Evolutionary conservation across 1,140 invertebrate species (phyloP).

Genomic region (Drosophila saltans): DNA sequence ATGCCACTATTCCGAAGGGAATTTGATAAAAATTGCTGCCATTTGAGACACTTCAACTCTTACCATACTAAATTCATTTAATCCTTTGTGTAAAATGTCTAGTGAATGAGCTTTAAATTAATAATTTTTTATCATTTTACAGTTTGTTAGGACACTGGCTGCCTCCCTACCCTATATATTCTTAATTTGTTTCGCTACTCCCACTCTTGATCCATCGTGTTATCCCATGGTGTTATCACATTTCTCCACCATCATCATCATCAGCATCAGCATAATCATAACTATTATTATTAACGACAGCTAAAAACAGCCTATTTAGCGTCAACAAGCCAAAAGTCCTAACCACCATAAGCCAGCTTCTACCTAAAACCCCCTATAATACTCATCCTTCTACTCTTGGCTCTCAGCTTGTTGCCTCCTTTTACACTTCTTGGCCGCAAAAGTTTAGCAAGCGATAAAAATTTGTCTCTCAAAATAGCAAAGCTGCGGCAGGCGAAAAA

Average conservation of each 20-base stretch:
- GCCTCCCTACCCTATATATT: too few species aligned
- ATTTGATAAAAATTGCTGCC: not conserved
- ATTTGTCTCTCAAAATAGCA: conserved; percentile 73
- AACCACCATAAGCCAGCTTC: conserved; percentile 28
- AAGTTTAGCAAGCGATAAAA: conserved; percentile 77
- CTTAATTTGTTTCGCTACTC: too few species aligned
- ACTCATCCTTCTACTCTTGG: not conserved
- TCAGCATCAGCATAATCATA: conserved; percentile 76
- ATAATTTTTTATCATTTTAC: conserved; percentile 46
- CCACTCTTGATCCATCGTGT: conserved; percentile 41
- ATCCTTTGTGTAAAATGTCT: conserved; percentile 36
- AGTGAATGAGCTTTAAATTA: conserved; percentile 57
- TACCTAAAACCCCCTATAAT: too few species aligned
- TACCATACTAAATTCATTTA: conserved; percentile 19
- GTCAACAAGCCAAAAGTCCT: conserved; percentile 56
- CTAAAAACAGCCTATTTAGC: conserved; percentile 72
- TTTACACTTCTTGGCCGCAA: conserved; percentile 31
- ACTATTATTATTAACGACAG: conserved; percentile 77
- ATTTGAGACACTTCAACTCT: not conserved
- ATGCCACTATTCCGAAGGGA: not conserved
- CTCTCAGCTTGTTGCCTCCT: not conserved
- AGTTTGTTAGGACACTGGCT: not conserved
- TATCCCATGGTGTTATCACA: conserved; percentile 43
- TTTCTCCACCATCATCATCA: conserved; percentile 55
- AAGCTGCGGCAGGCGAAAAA: conserved; percentile 2